Percentiles rank a stretch among this genome's conserved stretches.
Evolutionary conservation across 2,888 invertebrate species (phyloP).

Genomic region (Synergus laeviventris): DNA sequence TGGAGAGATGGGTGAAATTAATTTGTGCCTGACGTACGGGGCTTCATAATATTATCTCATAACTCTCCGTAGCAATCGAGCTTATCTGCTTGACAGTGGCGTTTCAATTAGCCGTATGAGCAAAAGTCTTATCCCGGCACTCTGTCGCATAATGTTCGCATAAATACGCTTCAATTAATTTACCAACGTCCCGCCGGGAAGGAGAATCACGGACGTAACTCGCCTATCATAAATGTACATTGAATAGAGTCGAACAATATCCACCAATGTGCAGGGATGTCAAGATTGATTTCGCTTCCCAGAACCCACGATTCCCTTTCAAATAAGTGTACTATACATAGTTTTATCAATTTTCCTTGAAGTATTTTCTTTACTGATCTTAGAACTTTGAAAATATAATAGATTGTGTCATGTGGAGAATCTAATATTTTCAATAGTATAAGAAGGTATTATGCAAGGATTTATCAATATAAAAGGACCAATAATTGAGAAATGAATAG

Average conservation of each 20-base stretch:
- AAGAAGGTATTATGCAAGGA: too few species aligned
- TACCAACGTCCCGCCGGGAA: constrained; percentile 30
- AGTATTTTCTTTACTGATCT: background rate
- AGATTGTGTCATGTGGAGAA: background rate
- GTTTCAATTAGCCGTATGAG: constrained; percentile 73
- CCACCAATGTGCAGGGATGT: constrained; percentile 18
- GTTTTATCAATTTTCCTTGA: background rate
- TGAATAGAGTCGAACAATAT: constrained; percentile 19
- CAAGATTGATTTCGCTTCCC: constrained; percentile 25
- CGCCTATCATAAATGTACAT: constrained; percentile 21
- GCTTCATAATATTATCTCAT: constrained; percentile 74
- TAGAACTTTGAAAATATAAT: background rate
- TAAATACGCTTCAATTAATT: constrained; percentile 74
- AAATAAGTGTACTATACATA: background rate
- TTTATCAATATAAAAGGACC: background rate
- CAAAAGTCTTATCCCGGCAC: constrained; percentile 71
- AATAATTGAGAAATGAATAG: constrained; percentile 7
- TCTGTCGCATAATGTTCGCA: constrained; percentile 66
- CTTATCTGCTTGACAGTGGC: constrained; percentile 72
- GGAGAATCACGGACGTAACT: constrained; percentile 31
- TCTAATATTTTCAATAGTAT: background rate
- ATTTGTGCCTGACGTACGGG: constrained; percentile 71
- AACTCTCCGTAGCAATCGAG: constrained; percentile 73
- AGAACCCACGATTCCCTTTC: background rate
- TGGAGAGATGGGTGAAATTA: constrained; percentile 68